phyloP scores from a whole-genome alignment of 1,140 invertebrate species.

The Prorops nasuta region DNA sequence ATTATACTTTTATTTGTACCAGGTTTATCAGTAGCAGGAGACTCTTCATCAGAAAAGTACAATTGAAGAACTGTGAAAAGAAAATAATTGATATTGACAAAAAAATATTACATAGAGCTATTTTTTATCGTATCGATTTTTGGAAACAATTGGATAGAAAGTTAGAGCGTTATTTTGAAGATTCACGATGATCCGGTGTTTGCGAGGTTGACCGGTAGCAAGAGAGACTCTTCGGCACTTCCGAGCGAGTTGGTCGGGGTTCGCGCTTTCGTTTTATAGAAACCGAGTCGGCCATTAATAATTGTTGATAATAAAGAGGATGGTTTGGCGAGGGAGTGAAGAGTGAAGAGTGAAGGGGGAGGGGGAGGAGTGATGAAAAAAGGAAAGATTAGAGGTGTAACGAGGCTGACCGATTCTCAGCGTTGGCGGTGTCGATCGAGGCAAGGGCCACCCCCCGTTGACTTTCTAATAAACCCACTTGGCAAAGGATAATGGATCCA shows the following conservation, averaged over 20 bases:
- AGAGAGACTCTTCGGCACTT: constrained; percentile 28
- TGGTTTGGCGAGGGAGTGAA: background rate
- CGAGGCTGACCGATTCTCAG: constrained; percentile 41
- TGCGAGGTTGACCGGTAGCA: constrained; percentile 32
- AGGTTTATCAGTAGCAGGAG: too few species aligned
- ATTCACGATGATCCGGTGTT: too few species aligned
- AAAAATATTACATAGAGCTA: too few species aligned
- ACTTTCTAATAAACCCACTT: constrained; percentile 54
- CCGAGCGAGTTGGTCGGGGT: constrained; percentile 21
- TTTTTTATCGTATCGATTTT: too few species aligned
- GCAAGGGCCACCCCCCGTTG: constrained; percentile 49
- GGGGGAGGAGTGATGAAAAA: background rate
- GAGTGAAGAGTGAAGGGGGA: background rate
- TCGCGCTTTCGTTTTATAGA: constrained; percentile 20
- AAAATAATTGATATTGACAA: too few species aligned
- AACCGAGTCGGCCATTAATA: constrained; percentile 41
- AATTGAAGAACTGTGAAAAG: too few species aligned
- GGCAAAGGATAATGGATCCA: constrained; percentile 48
- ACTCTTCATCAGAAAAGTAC: too few species aligned
- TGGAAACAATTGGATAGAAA: too few species aligned
- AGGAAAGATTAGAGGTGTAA: constrained; percentile 17
- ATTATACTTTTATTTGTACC: too few species aligned
- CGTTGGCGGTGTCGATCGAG: constrained; percentile 33
- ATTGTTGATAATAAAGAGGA: constrained; percentile 38
- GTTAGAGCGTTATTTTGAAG: too few species aligned